These are phyloP conservation scores for Dicyrtoma fusca DNA, from an alignment of 2,888 invertebrate species.

Conservation along the genomic window DNA sequence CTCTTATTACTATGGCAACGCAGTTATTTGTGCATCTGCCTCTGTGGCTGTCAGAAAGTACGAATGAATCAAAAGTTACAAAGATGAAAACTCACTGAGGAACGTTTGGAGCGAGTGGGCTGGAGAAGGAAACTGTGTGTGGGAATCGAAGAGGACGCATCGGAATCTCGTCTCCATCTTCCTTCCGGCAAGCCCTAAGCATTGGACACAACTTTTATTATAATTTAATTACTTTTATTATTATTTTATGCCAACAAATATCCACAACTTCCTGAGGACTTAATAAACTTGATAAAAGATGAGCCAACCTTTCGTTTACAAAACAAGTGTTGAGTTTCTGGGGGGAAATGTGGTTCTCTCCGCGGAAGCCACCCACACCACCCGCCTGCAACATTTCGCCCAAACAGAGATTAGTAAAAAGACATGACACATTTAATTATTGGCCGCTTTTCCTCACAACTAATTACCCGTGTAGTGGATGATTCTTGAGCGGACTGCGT, in stretches of 20 bases:
- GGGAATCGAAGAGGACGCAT: constrained; percentile 73
- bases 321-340: constrained; percentile 42
- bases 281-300: too few species aligned
- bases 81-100: constrained; percentile 18
- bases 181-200: constrained; percentile 53
- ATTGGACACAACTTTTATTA: not conserved
- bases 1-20: too few species aligned
- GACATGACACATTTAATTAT: too few species aligned
- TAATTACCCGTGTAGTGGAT: constrained; percentile 59
- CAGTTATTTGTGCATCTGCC: too few species aligned
- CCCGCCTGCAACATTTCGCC: constrained; percentile 30
- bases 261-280: not conserved
- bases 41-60: not conserved
- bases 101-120: not conserved
- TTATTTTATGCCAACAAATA: not conserved
- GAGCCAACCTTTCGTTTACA: constrained; percentile 55
- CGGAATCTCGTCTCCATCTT: constrained; percentile 73
- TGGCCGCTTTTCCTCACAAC: too few species aligned
- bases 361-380: constrained; percentile 12
- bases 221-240: not conserved
- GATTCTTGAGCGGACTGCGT: constrained; percentile 64
- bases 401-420: too few species aligned
- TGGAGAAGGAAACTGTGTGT: constrained; percentile 61
- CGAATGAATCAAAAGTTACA: not conserved
- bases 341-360: constrained; percentile 49